phyloP scores from a whole-genome alignment of 1,140 invertebrate genomes.

The Drosophila orena region DNA sequence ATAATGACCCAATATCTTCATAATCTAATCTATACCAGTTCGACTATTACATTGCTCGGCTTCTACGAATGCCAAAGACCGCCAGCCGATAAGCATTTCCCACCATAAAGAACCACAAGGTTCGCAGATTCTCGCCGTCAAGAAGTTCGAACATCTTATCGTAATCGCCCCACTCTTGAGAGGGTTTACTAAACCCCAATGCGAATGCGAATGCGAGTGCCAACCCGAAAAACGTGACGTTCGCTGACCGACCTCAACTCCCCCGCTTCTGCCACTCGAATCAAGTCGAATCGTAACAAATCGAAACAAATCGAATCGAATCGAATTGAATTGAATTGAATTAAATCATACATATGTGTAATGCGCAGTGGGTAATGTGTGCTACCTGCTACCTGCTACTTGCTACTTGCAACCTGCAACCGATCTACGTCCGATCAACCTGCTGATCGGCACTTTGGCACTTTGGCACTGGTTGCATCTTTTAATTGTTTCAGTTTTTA shows the following conservation, averaged over 20 bases:
- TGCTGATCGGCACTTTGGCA: slow-evolving; percentile 75
- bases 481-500: slow-evolving; percentile 48
- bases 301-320: slow-evolving; percentile 18
- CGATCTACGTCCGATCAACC: slow-evolving; percentile 30
- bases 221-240: slow-evolving; percentile 48
- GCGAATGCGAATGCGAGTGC: slow-evolving; percentile 2
- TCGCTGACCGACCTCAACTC: slow-evolving; percentile 46
- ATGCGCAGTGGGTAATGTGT: background rate
- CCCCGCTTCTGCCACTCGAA: slow-evolving; percentile 5
- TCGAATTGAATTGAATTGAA: slow-evolving; percentile 6
- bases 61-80: slow-evolving; percentile 2
- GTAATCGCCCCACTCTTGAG: slow-evolving; percentile 4
- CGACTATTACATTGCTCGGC: background rate
- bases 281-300: slow-evolving; percentile 7
- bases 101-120: slow-evolving; percentile 9
- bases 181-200: background rate
- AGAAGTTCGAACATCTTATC: slow-evolving; percentile 11
- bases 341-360: slow-evolving; percentile 25
- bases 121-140: background rate
- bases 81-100: slow-evolving; percentile 10
- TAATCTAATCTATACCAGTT: slow-evolving; percentile 22
- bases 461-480: slow-evolving; percentile 68
- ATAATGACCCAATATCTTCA: slow-evolving; percentile 1
- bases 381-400: slow-evolving; percentile 37
- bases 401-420: slow-evolving; percentile 39